Conservation (phyloP, 2,113 vertebrate species). For the Neotragus pygmaeus region DNA sequence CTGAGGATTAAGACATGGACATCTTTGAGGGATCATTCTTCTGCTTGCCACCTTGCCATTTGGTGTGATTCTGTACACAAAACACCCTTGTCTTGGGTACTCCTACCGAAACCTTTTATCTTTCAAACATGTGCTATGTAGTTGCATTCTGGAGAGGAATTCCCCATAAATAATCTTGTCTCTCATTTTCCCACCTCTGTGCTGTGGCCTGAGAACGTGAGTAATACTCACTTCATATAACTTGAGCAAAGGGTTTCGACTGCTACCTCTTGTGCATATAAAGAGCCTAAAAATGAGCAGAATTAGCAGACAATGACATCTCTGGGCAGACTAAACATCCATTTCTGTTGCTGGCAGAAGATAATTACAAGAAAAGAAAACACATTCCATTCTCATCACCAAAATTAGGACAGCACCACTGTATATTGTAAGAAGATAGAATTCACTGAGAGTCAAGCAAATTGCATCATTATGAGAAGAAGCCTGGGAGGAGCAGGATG, state of each 20-base stretch:
- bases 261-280: background rate
- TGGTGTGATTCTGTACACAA: background rate
- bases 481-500: background rate
- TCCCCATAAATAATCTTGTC: background rate
- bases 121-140: background rate
- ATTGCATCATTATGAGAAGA: constrained; percentile 50
- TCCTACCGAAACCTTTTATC: background rate
- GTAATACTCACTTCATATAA: background rate
- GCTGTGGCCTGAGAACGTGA: background rate
- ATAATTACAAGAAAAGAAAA: constrained; percentile 39
- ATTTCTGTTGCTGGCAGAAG: background rate
- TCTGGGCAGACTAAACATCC: constrained; percentile 25
- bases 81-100: background rate
- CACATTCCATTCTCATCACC: background rate
- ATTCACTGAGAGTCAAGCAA: constrained; percentile 7
- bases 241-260: constrained; percentile 8
- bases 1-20: background rate
- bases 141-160: background rate
- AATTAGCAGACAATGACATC: background rate
- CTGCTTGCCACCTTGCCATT: background rate
- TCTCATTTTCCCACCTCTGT: background rate
- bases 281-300: constrained; percentile 39
- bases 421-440: constrained; percentile 33
- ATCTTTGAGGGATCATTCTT: background rate
- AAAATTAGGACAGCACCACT: constrained; percentile 2